A percentile compares a stretch with the other conserved stretches of the same genome.
Conservation (phyloP, 2,888 invertebrate species). For the Hypolimnas misippus region DNA sequence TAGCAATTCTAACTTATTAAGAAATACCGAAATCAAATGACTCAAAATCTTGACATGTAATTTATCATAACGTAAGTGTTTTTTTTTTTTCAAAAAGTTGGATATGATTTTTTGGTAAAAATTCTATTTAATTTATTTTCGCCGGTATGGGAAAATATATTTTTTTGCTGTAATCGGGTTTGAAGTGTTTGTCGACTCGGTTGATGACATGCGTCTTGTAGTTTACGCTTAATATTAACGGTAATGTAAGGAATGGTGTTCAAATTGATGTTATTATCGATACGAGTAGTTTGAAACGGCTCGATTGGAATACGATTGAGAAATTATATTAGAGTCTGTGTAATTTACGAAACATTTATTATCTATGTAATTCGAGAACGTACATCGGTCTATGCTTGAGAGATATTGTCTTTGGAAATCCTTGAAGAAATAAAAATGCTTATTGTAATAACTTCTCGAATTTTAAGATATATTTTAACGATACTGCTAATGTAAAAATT, state of each 20-base stretch:
- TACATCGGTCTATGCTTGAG: conserved; percentile 4
- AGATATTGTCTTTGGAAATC: background rate
- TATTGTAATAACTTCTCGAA: conserved; percentile 22
- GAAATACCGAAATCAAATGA: too few species aligned
- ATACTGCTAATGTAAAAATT: conserved; percentile 28
- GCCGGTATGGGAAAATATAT: background rate
- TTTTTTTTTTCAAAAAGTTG: background rate
- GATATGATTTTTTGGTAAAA: background rate
- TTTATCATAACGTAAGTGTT: too few species aligned
- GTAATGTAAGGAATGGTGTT: conserved; percentile 35
- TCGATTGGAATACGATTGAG: conserved; percentile 22
- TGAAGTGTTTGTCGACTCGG: too few species aligned
- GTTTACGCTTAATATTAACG: conserved; percentile 31
- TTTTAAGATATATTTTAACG: conserved; percentile 12
- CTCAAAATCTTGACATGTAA: too few species aligned
- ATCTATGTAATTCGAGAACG: conserved; percentile 24
- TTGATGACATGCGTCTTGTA: conserved; percentile 3
- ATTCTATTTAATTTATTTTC: background rate
- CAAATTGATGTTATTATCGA: conserved; percentile 30
- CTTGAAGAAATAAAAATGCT: background rate
- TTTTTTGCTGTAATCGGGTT: background rate
- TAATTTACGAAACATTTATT: conserved; percentile 22
- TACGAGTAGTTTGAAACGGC: conserved; percentile 26
- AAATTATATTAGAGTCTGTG: conserved; percentile 25
- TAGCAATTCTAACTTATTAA: too few species aligned